Evolutionary conservation across 2,113 vertebrate genomes (phyloP).

Genomic region (Alligator mississippiensis): DNA sequence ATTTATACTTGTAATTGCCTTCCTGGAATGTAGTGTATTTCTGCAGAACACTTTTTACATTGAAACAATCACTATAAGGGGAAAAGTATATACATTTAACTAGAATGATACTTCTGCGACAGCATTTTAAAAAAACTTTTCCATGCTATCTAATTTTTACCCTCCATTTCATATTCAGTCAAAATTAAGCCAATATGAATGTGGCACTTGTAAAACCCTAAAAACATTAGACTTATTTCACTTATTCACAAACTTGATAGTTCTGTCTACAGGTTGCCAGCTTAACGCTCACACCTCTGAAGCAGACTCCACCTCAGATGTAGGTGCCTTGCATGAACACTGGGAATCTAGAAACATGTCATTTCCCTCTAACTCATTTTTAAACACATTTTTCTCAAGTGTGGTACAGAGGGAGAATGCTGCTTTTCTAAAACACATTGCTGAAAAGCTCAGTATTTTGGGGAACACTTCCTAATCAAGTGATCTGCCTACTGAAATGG

Average conservation of each 20-base stretch:
- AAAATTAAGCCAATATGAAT: not conserved
- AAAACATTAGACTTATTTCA: not conserved
- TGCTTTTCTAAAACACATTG: not conserved
- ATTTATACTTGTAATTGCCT: not conserved
- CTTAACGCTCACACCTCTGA: not conserved
- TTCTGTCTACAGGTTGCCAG: not conserved
- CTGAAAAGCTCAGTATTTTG: not conserved
- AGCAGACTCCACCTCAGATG: not conserved
- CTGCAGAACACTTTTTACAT: not conserved
- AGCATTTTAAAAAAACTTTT: not conserved
- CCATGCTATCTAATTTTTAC: not conserved
- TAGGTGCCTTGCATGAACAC: not conserved
- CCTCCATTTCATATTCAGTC: not conserved
- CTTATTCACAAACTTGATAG: not conserved
- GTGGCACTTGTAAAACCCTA: not conserved
- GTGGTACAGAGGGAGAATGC: not conserved
- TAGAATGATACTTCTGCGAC: not conserved
- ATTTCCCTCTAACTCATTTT: not conserved
- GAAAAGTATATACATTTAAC: not conserved
- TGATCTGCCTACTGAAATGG: not conserved
- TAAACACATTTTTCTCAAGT: not conserved
- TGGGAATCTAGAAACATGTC: not conserved
- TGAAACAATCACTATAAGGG: not conserved
- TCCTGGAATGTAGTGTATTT: not conserved
- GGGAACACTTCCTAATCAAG: not conserved